A percentile compares a stretch with the other conserved stretches of the same genome.
Conservation (phyloP, 2,113 vertebrate genomes). For the Sinosuthora webbiana region DNA sequence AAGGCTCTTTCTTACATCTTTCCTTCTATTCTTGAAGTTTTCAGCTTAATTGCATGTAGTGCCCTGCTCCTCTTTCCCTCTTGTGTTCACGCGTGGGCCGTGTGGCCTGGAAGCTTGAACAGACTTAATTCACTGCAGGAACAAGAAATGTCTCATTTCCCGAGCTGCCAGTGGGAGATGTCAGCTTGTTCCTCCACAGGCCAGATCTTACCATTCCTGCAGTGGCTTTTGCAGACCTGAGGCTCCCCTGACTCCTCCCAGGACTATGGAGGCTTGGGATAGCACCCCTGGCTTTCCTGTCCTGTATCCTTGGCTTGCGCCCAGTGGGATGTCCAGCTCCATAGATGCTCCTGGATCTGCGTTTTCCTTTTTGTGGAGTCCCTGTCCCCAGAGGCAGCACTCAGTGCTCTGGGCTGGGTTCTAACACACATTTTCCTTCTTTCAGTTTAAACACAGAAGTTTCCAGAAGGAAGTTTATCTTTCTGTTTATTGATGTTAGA, state of each 20-base stretch:
- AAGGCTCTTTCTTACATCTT: not conserved
- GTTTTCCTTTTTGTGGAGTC: not conserved
- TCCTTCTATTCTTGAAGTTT: not conserved
- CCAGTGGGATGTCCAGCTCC: accelerated
- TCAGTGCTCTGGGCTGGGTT: not conserved
- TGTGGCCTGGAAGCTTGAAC: not conserved
- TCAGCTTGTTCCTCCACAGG: not conserved
- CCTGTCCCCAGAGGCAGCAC: not conserved
- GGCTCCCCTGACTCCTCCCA: not conserved
- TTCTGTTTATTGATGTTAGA: not conserved
- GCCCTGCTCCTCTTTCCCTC: not conserved
- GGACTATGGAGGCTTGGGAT: accelerated
- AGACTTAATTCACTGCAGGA: not conserved
- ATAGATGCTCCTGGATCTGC: not conserved
- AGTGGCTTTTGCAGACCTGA: not conserved
- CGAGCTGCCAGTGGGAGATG: not conserved
- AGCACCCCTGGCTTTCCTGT: accelerated
- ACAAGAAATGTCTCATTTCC: not conserved
- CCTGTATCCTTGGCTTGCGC: not conserved
- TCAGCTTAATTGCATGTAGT: not conserved
- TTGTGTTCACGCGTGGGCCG: accelerated
- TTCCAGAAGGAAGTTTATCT: not conserved
- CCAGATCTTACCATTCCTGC: not conserved
- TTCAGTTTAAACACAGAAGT: not conserved
- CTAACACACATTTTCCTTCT: not conserved